Evolutionary conservation across 1,140 invertebrate species (phyloP), one percentile per base, ranked within the genome.

Genomic region (Drosophila ogumai): DNA sequence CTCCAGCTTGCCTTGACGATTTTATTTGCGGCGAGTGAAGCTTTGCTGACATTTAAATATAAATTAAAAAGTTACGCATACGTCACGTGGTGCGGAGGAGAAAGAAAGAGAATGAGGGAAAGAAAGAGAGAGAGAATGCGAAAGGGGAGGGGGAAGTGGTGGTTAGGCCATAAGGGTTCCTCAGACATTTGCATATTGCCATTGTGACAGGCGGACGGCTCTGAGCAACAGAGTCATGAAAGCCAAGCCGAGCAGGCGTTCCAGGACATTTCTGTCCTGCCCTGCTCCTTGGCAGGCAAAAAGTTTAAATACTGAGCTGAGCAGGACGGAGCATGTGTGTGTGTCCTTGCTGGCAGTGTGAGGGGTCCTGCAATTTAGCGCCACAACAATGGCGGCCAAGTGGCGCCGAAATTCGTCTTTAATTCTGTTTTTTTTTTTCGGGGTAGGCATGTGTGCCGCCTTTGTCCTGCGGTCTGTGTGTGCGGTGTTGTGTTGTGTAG

Each of bases 61-160:
- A 87, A 88, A 87, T 87, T 76, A 88, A 82, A 87, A 87, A 80
- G 80, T 82, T 88, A 77, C 84, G 60, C 80, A 82, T 82, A 66
- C 73, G 72, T 34, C 73, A 75, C 40, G 44, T 50, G 34, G 67
- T 40, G 56, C 38, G 22, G n/a, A 32, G 17, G 19, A 12, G 57
- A 28, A 28, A 28, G 25, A 5, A 28, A 10, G n/a, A 19, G 36
- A 31, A 15, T 9, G 34, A 7, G 41, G 5, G 40, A 28, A 3
- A 13, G 19, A 2, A 7, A 12, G 22, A 17, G 3, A 3, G 40
- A 15, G 54, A 6, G 8, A 34, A 2, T 7, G 6, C 28, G 40
- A 10, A 6, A 34, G 40, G 6, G 17, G 25, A 13, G 6, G 32
- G 10, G 28, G 28, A 40, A 10, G 19, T 25, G 46, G 38, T 9